Percentiles rank a stretch among this genome's conserved stretches.
These are phyloP conservation scores for Sebastiscus tertius DNA, from an alignment of 2,797 vertebrate species.

Conservation along the genomic window DNA sequence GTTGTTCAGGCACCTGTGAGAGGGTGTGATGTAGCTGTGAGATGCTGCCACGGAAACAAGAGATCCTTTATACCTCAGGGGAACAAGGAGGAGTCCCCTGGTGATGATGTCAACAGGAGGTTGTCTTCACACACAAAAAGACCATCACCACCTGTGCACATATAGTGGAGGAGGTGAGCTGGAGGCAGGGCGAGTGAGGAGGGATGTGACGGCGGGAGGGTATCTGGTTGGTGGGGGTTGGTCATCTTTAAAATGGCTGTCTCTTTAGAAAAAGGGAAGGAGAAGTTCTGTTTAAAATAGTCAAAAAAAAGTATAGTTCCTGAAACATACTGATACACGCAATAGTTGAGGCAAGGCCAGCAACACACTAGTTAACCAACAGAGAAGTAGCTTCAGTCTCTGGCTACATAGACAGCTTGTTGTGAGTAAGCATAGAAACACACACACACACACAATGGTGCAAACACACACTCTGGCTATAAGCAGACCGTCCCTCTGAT, in stretches of 20 bases:
- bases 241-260: neutral
- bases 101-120: conserved; percentile 69
- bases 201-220: conserved; percentile 12
- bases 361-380: neutral
- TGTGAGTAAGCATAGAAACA: conserved; percentile 10
- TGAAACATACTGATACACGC: neutral
- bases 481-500: neutral
- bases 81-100: conserved; percentile 71
- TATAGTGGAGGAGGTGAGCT: conserved; percentile 41
- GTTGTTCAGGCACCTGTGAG: conserved; percentile 38
- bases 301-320: neutral
- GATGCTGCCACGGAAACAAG: conserved; percentile 68
- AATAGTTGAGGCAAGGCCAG: neutral
- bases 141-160: conserved; percentile 39
- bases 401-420: conserved; percentile 9
- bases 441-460: neutral
- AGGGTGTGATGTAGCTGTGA: conserved; percentile 47
- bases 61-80: conserved; percentile 77
- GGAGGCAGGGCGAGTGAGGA: conserved; percentile 20
- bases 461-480: neutral
- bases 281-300: neutral
- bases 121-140: conserved; percentile 12
- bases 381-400: neutral
- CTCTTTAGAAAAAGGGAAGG: neutral
- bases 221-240: conserved; percentile 11